Conservation (phyloP, 2,113 vertebrate genomes). For the Sylvilagus bachmani region DNA sequence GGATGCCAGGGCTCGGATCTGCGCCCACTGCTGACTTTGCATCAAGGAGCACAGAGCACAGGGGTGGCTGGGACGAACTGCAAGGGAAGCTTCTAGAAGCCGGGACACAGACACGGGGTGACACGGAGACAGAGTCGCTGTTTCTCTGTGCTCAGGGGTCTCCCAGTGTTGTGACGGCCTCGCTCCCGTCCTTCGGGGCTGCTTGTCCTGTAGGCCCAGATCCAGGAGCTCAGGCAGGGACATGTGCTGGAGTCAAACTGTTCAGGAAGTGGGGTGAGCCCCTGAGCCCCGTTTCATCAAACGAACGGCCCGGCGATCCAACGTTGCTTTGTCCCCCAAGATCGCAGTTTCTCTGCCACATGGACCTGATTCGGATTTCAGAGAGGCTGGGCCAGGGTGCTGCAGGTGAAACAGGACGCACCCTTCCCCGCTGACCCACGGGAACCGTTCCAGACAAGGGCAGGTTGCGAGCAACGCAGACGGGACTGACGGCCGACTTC, state of each 20-base stretch:
- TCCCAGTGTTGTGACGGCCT: neutral
- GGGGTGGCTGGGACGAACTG: neutral
- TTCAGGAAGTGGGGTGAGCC: neutral
- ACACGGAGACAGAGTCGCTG: neutral
- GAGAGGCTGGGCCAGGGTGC: neutral
- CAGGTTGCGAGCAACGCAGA: rapidly evolving
- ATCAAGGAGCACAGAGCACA: rapidly evolving
- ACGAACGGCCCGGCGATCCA: neutral
- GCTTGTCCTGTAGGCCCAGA: neutral
- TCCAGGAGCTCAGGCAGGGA: neutral
- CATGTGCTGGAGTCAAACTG: neutral
- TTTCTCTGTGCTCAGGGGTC: neutral
- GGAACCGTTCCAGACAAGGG: neutral
- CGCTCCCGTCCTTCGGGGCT: neutral
- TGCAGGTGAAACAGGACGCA: neutral
- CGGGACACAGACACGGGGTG: neutral
- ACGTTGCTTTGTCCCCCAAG: rapidly evolving
- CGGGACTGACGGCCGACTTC: neutral
- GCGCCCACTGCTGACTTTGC: neutral
- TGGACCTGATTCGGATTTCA: neutral
- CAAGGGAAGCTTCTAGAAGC: neutral
- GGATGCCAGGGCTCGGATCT: neutral
- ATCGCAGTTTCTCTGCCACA: neutral
- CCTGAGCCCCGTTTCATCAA: neutral
- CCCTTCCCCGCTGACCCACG: neutral